phyloP scores from a whole-genome alignment of 1,140 invertebrate species.

The Plodia interpunctella region DNA sequence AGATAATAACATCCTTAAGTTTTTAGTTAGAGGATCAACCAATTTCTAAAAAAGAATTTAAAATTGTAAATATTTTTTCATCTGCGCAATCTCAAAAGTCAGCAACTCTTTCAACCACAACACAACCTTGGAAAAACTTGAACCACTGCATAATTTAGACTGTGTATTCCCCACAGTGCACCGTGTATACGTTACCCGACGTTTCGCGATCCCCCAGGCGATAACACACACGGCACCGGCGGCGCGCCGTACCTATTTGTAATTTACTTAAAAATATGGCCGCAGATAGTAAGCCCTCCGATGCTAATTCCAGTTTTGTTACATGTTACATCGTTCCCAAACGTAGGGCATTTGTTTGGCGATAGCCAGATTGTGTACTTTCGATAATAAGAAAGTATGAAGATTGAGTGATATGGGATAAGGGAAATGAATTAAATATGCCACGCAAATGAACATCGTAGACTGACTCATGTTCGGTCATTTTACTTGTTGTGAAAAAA shows the following conservation, averaged over 20 bases:
- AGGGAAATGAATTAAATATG: not conserved
- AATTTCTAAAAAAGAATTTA: no score
- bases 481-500: no score
- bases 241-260: constrained; percentile 60
- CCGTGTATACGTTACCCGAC: constrained; percentile 34
- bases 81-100: no score
- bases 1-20: no score
- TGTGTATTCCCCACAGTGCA: constrained; percentile 6
- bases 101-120: not conserved
- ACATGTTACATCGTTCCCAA: constrained; percentile 28
- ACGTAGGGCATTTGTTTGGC: constrained; percentile 23
- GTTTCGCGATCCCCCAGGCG: constrained; percentile 60
- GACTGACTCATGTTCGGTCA: no score
- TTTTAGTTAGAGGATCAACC: no score
- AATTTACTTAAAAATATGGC: constrained; percentile 75
- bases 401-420: not conserved
- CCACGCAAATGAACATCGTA: not conserved
- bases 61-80: no score
- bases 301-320: constrained; percentile 52
- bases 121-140: not conserved
- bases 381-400: not conserved
- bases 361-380: not conserved
- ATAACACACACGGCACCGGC: constrained; percentile 64
- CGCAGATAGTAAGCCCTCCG: constrained; percentile 50
- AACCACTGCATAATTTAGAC: not conserved